Percentiles rank a stretch among this genome's conserved stretches.
Evolutionary conservation across 2,888 invertebrate species (phyloP).

Genomic region (Alsophila aescularia): DNA sequence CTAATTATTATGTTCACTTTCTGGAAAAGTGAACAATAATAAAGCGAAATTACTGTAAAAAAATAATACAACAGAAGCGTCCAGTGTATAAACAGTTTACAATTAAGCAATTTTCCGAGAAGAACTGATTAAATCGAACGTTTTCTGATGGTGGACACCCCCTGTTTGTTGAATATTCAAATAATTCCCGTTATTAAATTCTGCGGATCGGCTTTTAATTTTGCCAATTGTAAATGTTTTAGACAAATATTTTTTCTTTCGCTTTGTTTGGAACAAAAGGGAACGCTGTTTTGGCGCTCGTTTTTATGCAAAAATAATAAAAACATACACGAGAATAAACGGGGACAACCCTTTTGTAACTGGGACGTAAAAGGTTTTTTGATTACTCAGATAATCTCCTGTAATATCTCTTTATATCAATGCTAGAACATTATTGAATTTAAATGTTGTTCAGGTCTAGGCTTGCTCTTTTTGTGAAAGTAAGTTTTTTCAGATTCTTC

Average conservation of each 20-base stretch:
- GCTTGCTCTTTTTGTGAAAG: no score
- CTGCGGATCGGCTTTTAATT: conserved; percentile 51
- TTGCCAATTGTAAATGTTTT: conserved; percentile 34
- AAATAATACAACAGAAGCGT: neutral
- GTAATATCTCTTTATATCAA: neutral
- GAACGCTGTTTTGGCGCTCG: neutral
- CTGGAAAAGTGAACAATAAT: neutral
- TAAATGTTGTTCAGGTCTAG: no score
- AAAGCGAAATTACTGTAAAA: neutral
- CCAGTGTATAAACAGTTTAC: conserved; percentile 6
- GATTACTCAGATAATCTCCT: neutral
- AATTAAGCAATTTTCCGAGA: conserved; percentile 17
- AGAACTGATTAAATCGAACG: conserved; percentile 48
- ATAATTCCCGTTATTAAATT: conserved; percentile 52
- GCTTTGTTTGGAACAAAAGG: conserved; percentile 21
- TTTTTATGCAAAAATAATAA: conserved; percentile 20
- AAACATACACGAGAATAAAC: neutral
- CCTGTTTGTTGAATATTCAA: conserved; percentile 55
- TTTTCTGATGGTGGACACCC: conserved; percentile 45
- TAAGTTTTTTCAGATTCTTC: no score
- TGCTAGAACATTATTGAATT: neutral
- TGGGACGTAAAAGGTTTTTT: conserved; percentile 4
- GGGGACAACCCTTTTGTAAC: conserved; percentile 7
- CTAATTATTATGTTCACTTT: no score
- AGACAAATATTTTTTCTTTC: conserved; percentile 27